Conservation (phyloP, 2,888 invertebrate species). For the Chesias legatella region DNA sequence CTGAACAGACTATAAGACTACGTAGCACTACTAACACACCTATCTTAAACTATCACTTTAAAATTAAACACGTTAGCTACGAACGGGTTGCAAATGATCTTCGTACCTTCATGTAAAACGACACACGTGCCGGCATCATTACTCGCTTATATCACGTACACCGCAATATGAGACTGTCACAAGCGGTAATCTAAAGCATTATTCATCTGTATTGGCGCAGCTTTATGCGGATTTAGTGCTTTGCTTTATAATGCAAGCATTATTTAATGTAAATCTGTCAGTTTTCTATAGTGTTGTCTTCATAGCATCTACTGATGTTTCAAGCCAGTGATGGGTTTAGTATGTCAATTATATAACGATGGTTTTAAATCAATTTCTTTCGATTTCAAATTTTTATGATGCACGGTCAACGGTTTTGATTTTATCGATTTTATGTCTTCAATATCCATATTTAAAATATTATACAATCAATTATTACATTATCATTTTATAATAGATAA, state of each 20-base stretch:
- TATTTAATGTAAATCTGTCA: neutral
- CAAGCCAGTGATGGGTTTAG: no score
- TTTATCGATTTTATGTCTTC: no score
- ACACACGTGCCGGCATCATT: constrained; percentile 18
- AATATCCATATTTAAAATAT: no score
- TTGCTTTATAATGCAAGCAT: constrained; percentile 12
- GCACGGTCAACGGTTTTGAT: no score
- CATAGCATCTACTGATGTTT: no score
- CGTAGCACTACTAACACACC: no score
- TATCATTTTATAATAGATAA: no score
- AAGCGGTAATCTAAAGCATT: constrained; percentile 36
- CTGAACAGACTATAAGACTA: no score
- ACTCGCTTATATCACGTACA: constrained; percentile 27
- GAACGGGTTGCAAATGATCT: neutral
- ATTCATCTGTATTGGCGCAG: constrained; percentile 34
- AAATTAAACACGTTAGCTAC: neutral
- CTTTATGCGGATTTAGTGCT: constrained; percentile 24
- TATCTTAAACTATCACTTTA: no score
- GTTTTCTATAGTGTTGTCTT: neutral
- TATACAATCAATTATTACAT: no score
- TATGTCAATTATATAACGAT: no score
- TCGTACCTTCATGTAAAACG: neutral
- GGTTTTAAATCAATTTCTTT: no score
- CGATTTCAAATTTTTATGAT: neutral
- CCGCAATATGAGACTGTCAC: constrained; percentile 34